phyloP scores from a whole-genome alignment of 1,140 invertebrate species.

The Lanistes nyassanus region DNA sequence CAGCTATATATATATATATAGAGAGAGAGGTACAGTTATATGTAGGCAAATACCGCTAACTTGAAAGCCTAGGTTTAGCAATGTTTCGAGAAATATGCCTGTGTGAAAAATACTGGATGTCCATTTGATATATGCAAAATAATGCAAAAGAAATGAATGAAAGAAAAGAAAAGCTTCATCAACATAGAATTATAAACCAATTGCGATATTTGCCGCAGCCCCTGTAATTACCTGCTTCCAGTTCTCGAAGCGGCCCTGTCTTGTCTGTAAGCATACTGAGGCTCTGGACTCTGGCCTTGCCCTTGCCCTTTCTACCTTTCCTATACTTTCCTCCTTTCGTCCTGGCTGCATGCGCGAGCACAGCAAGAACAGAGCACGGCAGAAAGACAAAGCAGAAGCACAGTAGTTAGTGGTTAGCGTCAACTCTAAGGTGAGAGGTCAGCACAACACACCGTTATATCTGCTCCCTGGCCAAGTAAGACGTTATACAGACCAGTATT shows the following conservation, averaged over 20 bases:
- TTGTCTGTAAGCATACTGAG: constrained; percentile 28
- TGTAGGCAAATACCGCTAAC: background rate
- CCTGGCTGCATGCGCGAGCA: constrained; percentile 31
- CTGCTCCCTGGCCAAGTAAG: too few species aligned
- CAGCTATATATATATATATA: constrained; percentile 2
- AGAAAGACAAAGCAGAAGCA: constrained; percentile 14
- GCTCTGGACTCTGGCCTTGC: constrained; percentile 7
- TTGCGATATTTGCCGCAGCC: background rate
- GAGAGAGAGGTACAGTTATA: background rate
- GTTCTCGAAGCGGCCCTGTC: constrained; percentile 25
- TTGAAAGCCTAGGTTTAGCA: too few species aligned
- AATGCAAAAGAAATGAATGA: too few species aligned
- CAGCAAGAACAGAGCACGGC: constrained; percentile 7
- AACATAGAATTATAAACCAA: too few species aligned
- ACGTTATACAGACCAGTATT: too few species aligned
- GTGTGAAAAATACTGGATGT: too few species aligned
- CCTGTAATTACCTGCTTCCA: constrained; percentile 36
- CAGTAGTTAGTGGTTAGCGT: background rate
- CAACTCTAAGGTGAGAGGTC: background rate
- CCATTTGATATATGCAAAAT: too few species aligned
- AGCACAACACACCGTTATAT: too few species aligned
- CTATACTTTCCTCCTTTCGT: constrained; percentile 30
- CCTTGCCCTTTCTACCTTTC: constrained; percentile 31
- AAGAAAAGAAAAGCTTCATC: too few species aligned
- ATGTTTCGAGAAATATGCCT: too few species aligned